Percentiles rank a stretch among this genome's conserved stretches.
Conservation (phyloP, 2,888 invertebrate genomes). For the Bombyx huttoni region DNA sequence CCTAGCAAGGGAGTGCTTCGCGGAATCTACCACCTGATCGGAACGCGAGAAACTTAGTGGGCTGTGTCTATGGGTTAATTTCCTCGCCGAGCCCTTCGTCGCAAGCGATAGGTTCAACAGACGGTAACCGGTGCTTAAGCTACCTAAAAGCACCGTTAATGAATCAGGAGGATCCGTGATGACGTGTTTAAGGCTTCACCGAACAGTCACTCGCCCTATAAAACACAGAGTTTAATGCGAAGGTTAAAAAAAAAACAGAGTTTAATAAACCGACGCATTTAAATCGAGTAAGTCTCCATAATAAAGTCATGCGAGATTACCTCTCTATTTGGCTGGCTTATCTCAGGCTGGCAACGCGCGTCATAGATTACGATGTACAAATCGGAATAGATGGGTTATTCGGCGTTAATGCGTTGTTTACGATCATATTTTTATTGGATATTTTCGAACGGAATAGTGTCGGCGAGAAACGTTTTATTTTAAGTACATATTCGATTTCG, state of each 20-base stretch:
- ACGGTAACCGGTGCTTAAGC: too few species aligned
- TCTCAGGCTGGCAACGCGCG: slow-evolving; percentile 33
- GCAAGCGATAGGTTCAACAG: too few species aligned
- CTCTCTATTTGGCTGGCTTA: slow-evolving; percentile 62
- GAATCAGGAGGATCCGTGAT: too few species aligned
- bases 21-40: too few species aligned
- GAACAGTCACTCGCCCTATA: too few species aligned
- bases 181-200: too few species aligned
- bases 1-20: too few species aligned
- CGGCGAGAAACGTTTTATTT: background rate
- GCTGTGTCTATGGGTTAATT: too few species aligned
- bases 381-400: slow-evolving; percentile 6
- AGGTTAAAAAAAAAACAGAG: background rate
- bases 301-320: slow-evolving; percentile 54
- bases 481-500: background rate
- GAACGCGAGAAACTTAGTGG: too few species aligned
- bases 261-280: slow-evolving; percentile 19
- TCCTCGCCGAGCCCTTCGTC: too few species aligned
- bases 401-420: slow-evolving; percentile 1
- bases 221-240: background rate
- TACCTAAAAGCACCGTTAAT: too few species aligned
- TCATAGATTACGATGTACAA: slow-evolving; percentile 18
- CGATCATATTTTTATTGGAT: background rate
- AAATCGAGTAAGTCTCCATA: slow-evolving; percentile 37
- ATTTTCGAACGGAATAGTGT: background rate